Evolutionary conservation across 2,113 vertebrate genomes (phyloP).

Genomic region (Ciconia boyciana): DNA sequence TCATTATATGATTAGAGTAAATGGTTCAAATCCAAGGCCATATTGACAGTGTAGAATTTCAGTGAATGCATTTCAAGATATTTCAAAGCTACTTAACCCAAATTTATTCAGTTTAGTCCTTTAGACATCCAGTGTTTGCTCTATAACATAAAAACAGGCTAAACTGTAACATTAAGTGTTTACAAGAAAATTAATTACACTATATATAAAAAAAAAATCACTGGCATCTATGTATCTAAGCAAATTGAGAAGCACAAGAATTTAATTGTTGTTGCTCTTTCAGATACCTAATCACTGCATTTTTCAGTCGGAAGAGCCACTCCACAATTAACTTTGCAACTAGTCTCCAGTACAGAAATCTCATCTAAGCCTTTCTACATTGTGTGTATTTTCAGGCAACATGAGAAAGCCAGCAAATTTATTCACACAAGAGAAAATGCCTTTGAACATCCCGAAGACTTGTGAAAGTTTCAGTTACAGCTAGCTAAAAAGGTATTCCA

Average conservation of each 20-base stretch:
- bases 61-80: not conserved
- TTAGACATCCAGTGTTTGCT: not conserved
- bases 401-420: not conserved
- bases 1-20: not conserved
- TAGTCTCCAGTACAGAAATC: not conserved
- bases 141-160: not conserved
- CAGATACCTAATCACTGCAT: not conserved
- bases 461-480: not conserved
- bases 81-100: not conserved
- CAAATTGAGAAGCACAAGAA: not conserved
- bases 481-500: not conserved
- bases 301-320: not conserved
- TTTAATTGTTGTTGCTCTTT: not conserved
- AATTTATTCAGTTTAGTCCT: not conserved
- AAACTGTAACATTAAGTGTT: not conserved
- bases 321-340: not conserved
- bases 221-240: not conserved
- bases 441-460: not conserved
- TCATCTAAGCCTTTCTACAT: not conserved
- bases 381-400: not conserved
- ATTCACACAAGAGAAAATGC: not conserved
- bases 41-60: not conserved
- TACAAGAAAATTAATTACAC: not conserved
- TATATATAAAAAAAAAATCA: not conserved
- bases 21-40: conserved; percentile 4